Evolutionary conservation across 1,140 invertebrate species (phyloP).

Genomic region (Sinonovacula constricta): DNA sequence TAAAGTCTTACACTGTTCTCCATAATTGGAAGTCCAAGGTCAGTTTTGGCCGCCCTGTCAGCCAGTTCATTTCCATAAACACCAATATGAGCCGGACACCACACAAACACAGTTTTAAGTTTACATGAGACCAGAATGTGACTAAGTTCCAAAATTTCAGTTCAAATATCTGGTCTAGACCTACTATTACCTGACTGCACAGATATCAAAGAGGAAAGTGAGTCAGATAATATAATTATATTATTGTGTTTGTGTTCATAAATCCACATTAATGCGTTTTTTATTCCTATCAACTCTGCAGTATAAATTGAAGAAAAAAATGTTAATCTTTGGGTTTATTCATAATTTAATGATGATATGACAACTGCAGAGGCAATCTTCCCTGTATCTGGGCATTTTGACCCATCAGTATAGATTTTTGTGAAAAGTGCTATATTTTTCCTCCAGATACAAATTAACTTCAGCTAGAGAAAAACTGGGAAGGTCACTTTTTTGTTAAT

Average conservation of each 20-base stretch:
- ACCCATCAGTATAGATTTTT: slow-evolving; percentile 28
- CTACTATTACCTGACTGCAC: not conserved
- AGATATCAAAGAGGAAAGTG: not conserved
- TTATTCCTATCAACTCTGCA: not conserved
- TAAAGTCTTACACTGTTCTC: no score
- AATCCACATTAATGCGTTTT: slow-evolving; percentile 2
- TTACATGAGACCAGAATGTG: no score
- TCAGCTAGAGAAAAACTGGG: no score
- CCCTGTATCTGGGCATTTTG: slow-evolving; percentile 9
- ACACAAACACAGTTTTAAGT: no score
- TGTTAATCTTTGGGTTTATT: not conserved
- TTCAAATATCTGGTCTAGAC: slow-evolving; percentile 11
- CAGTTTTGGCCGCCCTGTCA: not conserved
- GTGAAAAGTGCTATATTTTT: no score
- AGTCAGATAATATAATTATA: slow-evolving; percentile 1
- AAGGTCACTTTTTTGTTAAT: slow-evolving; percentile 2
- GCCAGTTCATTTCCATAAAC: not conserved
- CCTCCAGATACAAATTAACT: no score
- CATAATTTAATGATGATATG: not conserved
- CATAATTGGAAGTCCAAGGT: no score
- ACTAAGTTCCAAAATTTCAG: not conserved
- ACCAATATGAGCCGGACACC: slow-evolving; percentile 14
- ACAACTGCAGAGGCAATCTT: not conserved
- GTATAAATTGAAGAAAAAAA: slow-evolving; percentile 5
- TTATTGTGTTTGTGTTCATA: not conserved